Evolutionary conservation across 2,797 vertebrate genomes (phyloP).

Genomic region (Cryptoblepharus egeriae): DNA sequence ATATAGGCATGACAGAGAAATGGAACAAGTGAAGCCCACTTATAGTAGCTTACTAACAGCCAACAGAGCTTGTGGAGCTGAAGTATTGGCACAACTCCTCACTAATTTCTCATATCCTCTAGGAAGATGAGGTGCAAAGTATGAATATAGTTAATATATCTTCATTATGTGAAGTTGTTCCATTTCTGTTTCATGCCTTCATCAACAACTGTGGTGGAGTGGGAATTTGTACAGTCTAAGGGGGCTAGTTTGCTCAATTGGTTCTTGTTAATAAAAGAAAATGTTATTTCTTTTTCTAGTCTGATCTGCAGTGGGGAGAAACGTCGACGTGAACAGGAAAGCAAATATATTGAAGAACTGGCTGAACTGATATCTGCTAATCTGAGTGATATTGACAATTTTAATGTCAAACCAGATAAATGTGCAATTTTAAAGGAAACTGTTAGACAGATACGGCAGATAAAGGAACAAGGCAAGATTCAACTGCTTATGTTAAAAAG

Average conservation of each 20-base stretch:
- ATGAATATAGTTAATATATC: too few species aligned
- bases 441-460: constrained; percentile 97
- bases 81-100: too few species aligned
- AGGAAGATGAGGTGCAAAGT: too few species aligned
- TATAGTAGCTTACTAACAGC: too few species aligned
- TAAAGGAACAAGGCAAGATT: constrained; percentile 96
- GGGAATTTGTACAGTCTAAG: neutral
- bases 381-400: constrained; percentile 97
- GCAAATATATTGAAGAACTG: constrained; percentile 98
- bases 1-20: too few species aligned
- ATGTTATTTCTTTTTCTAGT: constrained; percentile 59
- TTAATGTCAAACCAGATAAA: constrained; percentile 99
- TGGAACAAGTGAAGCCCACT: too few species aligned
- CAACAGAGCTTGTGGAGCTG: too few species aligned
- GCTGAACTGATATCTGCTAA: constrained; percentile 99
- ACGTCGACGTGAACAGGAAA: constrained; percentile 96
- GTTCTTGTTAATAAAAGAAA: neutral
- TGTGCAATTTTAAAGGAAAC: constrained; percentile 99
- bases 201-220: too few species aligned
- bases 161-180: too few species aligned
- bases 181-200: too few species aligned
- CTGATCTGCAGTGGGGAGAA: constrained; percentile 91
- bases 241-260: neutral
- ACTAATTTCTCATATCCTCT: too few species aligned
- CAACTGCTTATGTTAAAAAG: constrained; percentile 32